These are phyloP conservation scores for Agrilus biguttatus DNA, from an alignment of 2,888 invertebrate genomes.

Conservation along the genomic window DNA sequence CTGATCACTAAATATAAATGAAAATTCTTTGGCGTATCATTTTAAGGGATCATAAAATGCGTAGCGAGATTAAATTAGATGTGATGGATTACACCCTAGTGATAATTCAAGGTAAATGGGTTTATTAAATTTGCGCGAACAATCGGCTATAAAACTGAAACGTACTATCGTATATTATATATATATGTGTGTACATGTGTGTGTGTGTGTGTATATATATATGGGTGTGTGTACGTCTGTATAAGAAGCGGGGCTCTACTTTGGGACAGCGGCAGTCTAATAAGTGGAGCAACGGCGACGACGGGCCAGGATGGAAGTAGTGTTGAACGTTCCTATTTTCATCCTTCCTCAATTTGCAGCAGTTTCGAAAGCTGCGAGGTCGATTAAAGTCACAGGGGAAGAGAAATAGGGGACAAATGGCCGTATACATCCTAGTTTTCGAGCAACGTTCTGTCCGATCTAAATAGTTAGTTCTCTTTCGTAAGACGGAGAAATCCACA, in stretches of 20 bases:
- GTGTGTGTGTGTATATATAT: too few species aligned
- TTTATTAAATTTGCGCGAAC: slow-evolving; percentile 8
- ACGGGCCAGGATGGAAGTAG: slow-evolving; percentile 7
- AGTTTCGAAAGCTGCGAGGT: slow-evolving; percentile 29
- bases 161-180: slow-evolving; percentile 4
- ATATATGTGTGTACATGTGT: too few species aligned
- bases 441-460: slow-evolving; percentile 24
- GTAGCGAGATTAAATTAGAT: too few species aligned
- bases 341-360: slow-evolving; percentile 19
- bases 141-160: slow-evolving; percentile 10
- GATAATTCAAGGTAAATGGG: too few species aligned
- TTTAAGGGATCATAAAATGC: too few species aligned
- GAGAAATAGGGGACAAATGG: slow-evolving; percentile 34
- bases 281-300: slow-evolving; percentile 6
- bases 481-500: too few species aligned
- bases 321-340: slow-evolving; percentile 11
- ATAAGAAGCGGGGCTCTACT: slow-evolving; percentile 4
- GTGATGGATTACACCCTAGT: too few species aligned
- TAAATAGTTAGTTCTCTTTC: slow-evolving; percentile 21
- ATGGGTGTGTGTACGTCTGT: too few species aligned
- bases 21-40: too few species aligned
- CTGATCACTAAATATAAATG: too few species aligned
- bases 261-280: slow-evolving; percentile 9
- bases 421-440: slow-evolving; percentile 29
- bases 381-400: slow-evolving; percentile 32